Percentiles rank a stretch among this genome's conserved stretches.
Conservation (phyloP, 2,113 vertebrate genomes). For the Argyrosomus japonicus region DNA sequence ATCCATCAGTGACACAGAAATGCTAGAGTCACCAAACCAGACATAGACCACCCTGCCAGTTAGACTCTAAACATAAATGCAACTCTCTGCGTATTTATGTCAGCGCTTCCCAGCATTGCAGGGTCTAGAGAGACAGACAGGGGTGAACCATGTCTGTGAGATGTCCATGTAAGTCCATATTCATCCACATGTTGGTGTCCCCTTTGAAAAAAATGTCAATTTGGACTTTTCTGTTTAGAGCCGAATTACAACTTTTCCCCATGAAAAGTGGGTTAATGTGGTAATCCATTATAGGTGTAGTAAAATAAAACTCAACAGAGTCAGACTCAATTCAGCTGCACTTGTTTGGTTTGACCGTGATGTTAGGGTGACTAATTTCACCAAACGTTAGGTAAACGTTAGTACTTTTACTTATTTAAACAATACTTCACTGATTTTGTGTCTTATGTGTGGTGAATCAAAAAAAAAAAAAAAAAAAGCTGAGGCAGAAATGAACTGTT, state of each 20-base stretch:
- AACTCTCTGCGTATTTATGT: conserved; percentile 25
- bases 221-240: too few relatives aligned
- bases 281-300: too few relatives aligned
- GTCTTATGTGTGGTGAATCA: background rate
- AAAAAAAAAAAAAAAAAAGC: background rate
- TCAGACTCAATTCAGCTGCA: too few relatives aligned
- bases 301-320: too few relatives aligned
- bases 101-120: background rate
- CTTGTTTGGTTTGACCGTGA: too few relatives aligned
- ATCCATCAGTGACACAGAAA: conserved; percentile 33
- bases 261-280: too few relatives aligned
- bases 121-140: background rate
- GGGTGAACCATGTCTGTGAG: background rate
- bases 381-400: too few relatives aligned
- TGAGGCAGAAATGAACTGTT: background rate
- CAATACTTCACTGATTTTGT: background rate
- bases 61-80: conserved; percentile 5
- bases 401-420: background rate
- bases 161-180: conserved; percentile 6
- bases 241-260: too few relatives aligned
- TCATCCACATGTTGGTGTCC: background rate
- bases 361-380: too few relatives aligned
- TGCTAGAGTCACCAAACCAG: conserved; percentile 8
- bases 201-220: background rate
- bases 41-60: conserved; percentile 9